Evolutionary conservation across 92 coral and sea anemone species (phyloP), one percentile per base, ranked within the genome.

Genomic region (Meandrina meandrites): DNA sequence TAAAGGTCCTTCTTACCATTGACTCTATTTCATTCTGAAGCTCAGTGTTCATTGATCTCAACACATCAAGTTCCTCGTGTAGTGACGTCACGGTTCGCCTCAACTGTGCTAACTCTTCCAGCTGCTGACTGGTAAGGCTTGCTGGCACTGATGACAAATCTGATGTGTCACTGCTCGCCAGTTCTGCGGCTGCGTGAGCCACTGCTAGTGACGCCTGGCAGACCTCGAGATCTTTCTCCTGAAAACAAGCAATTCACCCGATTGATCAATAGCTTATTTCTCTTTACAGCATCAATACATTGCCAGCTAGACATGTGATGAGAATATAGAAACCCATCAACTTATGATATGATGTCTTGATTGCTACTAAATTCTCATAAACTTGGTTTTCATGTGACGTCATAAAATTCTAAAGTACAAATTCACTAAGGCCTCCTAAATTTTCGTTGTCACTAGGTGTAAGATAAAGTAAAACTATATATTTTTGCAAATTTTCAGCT

Each of bases 161-260:
- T 35, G 84, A 22, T 12, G 96, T 28, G 35, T 90, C 92, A 19
- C 95, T 80, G 57, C 93, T 96, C 1, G 97, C 94, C 50, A 97
- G 93, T 67, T 93, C 95, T 31, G 99, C 98, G 42, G 99, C 98
- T 34, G 99, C 99, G 28, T 93, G 94, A 45, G 99, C 99, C 18
- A 97, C 98, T 30, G 99, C 98, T 35, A 95, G 87, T 27, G 96
- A 96, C 6, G 99, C 99, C 80, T 97, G 98, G 70, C 92, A 88
- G 57, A 97, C 91, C 77, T 93, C 98, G 5, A 95, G 88, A 48
- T 93, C 96, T 36, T 94, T 92, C 35, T 93, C 96, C 98, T 95
- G 69, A 14, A 40, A 34, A 70, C 17, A 86, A 31, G 19, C 27
- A 84, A 51, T 15, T 27, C 4, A 34, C n/a, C 12, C 9, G 18